Evolutionary conservation across 2,797 vertebrate species (phyloP).

Genomic region (Halcyon chelicuti): DNA sequence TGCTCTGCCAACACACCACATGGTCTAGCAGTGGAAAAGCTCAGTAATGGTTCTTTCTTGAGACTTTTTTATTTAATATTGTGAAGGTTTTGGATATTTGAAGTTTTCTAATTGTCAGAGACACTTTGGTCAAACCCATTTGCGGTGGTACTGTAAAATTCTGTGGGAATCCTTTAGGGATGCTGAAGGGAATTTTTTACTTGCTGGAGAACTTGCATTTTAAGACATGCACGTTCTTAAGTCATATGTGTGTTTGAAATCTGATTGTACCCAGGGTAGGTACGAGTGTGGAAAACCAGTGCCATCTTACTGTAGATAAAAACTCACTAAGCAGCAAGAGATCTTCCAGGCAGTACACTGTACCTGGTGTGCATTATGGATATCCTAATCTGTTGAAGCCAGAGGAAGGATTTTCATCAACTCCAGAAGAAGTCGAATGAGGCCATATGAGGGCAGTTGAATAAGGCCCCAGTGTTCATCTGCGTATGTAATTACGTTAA

Average conservation of each 20-base stretch:
- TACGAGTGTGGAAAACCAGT: background rate
- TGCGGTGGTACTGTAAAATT: background rate
- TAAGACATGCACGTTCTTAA: background rate
- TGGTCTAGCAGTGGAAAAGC: background rate
- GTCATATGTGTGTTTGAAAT: background rate
- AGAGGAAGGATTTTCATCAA: background rate
- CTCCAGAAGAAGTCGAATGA: background rate
- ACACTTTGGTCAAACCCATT: background rate
- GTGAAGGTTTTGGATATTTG: background rate
- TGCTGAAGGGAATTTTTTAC: background rate
- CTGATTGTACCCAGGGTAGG: background rate
- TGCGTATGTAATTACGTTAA: rapidly evolving
- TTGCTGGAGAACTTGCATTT: background rate
- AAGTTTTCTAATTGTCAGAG: background rate
- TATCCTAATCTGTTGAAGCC: background rate
- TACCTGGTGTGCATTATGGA: background rate
- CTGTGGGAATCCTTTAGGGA: background rate
- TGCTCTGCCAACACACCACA: background rate
- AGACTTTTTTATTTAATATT: background rate
- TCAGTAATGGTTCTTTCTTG: background rate
- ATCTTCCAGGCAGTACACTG: background rate
- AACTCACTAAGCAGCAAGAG: background rate
- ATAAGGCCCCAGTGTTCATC: background rate
- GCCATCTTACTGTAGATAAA: background rate
- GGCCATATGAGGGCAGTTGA: background rate